Conservation (phyloP, 2,888 invertebrate genomes). For the Uloborus plumipes region DNA sequence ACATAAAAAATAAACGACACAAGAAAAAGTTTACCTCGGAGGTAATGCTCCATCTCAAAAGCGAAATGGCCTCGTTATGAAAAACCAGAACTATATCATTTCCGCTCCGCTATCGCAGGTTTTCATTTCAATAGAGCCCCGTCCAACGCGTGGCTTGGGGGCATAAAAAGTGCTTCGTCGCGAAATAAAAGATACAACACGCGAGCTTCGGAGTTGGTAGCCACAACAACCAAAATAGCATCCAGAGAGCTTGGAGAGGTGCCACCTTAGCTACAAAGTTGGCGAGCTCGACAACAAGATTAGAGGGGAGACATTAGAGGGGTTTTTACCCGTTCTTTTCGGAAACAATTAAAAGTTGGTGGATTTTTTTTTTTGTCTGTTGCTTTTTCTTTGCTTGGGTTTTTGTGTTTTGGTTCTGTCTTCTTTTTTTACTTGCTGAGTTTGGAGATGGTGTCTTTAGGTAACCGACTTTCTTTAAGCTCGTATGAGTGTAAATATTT, state of each 20-base stretch:
- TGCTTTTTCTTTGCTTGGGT: too few relatives aligned
- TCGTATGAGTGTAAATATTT: too few relatives aligned
- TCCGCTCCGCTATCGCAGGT: not conserved
- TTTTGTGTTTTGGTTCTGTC: too few relatives aligned
- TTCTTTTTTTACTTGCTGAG: too few relatives aligned
- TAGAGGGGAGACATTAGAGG: constrained; percentile 28
- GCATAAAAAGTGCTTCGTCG: constrained; percentile 11
- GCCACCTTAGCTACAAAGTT: constrained; percentile 46
- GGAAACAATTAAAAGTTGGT: constrained; percentile 9
- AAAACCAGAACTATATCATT: too few relatives aligned
- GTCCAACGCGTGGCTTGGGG: constrained; percentile 12
- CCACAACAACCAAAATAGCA: constrained; percentile 59
- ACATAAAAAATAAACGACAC: too few relatives aligned
- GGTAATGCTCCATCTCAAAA: too few relatives aligned
- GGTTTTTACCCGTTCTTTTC: constrained; percentile 17
- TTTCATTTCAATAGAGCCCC: not conserved
- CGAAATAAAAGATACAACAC: constrained; percentile 16
- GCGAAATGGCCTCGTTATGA: too few relatives aligned
- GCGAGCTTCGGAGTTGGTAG: constrained; percentile 37
- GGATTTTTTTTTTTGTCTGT: not conserved
- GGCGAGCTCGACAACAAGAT: constrained; percentile 40
- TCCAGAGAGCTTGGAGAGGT: constrained; percentile 29
- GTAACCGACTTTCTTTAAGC: too few relatives aligned
- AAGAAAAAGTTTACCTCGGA: too few relatives aligned
- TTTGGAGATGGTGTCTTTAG: too few relatives aligned